Conservation (phyloP, 2,888 invertebrate species). For the Macropis europaea region DNA sequence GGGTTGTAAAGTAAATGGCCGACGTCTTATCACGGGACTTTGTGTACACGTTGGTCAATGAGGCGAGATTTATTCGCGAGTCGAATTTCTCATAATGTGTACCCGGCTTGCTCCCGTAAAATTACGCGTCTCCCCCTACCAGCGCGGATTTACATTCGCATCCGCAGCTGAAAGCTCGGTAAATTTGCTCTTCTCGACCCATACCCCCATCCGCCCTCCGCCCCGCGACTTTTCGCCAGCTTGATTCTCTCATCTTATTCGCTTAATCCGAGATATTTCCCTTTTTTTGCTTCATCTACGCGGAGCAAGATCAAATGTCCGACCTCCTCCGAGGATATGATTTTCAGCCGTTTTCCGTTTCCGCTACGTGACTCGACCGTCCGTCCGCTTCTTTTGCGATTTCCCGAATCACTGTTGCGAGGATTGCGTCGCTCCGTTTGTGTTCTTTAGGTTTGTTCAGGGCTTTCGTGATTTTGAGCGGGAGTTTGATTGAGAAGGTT, state of each 20-base stretch:
- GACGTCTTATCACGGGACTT: constrained; percentile 12
- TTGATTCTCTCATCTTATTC: background rate
- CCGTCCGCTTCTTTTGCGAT: too few relatives aligned
- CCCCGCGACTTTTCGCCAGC: background rate
- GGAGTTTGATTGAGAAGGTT: too few relatives aligned
- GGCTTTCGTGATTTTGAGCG: too few relatives aligned
- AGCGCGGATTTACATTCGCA: constrained; percentile 12
- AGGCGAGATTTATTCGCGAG: constrained; percentile 19
- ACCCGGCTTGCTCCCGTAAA: background rate
- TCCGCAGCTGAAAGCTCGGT: constrained; percentile 5
- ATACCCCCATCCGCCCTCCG: too few relatives aligned
- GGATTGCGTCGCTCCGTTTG: too few relatives aligned
- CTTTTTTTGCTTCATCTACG: too few relatives aligned
- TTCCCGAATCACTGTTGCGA: too few relatives aligned
- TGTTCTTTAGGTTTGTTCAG: too few relatives aligned
- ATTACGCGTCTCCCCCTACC: background rate
- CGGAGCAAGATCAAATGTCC: background rate
- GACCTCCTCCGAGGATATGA: too few relatives aligned
- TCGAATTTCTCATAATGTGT: background rate
- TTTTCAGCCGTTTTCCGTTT: background rate
- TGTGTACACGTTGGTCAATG: constrained; percentile 12
- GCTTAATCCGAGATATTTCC: background rate
- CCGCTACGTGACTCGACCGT: too few relatives aligned
- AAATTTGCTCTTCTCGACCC: constrained; percentile 1
- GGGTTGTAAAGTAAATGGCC: constrained; percentile 21